phyloP scores from a whole-genome alignment of 2,113 vertebrate genomes.

The Anhinga anhinga region DNA sequence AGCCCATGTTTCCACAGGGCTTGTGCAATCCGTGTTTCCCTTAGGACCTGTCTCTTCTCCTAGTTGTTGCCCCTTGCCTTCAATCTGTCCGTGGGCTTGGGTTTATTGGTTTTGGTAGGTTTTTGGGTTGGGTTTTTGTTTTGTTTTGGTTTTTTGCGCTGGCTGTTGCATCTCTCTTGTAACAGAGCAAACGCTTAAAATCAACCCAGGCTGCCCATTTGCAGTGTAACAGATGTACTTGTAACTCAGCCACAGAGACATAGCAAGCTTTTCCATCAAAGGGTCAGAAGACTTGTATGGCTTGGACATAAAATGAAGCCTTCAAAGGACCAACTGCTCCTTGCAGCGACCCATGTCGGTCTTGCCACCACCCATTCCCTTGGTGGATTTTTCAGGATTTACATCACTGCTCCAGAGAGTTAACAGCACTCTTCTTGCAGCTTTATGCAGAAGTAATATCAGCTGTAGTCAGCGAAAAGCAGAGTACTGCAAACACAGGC shows the following conservation, averaged over 20 bases:
- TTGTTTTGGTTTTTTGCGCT: background rate
- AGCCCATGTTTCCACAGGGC: background rate
- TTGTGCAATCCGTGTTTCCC: background rate
- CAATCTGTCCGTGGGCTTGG: background rate
- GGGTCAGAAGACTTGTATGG: background rate
- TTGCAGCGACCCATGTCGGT: background rate
- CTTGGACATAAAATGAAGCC: background rate
- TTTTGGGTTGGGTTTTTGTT: too few species aligned
- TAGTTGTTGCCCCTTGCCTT: background rate
- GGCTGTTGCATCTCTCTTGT: background rate
- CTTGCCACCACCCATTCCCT: slow-evolving; percentile 23
- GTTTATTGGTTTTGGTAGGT: background rate
- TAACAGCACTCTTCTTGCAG: background rate
- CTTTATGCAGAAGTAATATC: background rate
- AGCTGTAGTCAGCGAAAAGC: background rate
- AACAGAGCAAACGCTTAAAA: background rate
- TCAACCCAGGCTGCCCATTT: background rate
- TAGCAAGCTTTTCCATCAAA: background rate
- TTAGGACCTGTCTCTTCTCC: background rate
- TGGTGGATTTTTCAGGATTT: slow-evolving; percentile 29
- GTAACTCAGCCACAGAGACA: background rate
- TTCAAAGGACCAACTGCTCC: background rate
- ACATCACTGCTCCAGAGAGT: background rate
- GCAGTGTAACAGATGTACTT: background rate
- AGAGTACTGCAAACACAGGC: background rate